Conservation (phyloP, 1,140 invertebrate species). For the Hyphantria cunea region DNA sequence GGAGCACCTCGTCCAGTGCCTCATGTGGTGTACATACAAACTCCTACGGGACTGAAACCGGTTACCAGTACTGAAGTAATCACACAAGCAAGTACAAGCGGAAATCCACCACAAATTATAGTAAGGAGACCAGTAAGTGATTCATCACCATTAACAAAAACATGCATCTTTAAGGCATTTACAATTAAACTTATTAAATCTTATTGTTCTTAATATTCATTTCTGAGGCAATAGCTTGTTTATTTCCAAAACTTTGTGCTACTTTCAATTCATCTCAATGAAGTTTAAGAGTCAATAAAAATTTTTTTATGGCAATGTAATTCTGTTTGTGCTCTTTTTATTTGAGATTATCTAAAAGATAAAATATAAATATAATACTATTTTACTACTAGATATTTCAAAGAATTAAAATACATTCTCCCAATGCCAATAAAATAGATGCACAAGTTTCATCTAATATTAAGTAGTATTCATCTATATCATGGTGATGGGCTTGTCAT, state of each 20-base stretch:
- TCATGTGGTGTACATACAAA: constrained; percentile 78
- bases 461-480: too few species aligned
- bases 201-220: too few species aligned
- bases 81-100: constrained; percentile 72
- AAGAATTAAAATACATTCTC: too few species aligned
- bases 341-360: too few species aligned
- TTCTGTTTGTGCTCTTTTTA: too few species aligned
- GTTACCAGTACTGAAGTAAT: constrained; percentile 72
- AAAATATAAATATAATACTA: too few species aligned
- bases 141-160: constrained; percentile 27
- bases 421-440: too few species aligned
- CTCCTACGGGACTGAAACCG: constrained; percentile 71
- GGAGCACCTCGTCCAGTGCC: constrained; percentile 58
- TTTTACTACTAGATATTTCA: too few species aligned
- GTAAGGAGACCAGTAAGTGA: constrained; percentile 78
- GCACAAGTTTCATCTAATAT: too few species aligned
- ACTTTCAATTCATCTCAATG: background rate
- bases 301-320: too few species aligned
- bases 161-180: constrained; percentile 6
- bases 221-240: background rate
- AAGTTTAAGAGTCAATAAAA: background rate
- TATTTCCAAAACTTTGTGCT: background rate
- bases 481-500: too few species aligned
- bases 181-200: background rate
- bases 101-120: constrained; percentile 76